phyloP scores from a whole-genome alignment of 2,113 vertebrate species.

The Antigone vipio region DNA sequence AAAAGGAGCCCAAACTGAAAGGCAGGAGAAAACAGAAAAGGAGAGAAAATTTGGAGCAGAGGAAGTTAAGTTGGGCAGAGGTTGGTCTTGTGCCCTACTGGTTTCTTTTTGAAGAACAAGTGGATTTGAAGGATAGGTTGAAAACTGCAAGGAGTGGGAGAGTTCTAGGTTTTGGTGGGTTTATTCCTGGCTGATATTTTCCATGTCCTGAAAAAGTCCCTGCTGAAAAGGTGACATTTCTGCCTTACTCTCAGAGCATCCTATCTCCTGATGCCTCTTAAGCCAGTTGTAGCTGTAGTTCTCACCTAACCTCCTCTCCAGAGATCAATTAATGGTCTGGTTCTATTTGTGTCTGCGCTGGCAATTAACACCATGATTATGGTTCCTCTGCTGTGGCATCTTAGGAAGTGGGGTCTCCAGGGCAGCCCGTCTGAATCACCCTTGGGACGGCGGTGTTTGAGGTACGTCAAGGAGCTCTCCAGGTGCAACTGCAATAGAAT shows the following conservation, averaged over 20 bases:
- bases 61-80: not conserved
- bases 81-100: not conserved
- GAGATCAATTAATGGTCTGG: not conserved
- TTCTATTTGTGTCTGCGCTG: not conserved
- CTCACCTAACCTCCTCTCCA: not conserved
- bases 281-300: not conserved
- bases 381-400: not conserved
- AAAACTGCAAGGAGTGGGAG: not conserved
- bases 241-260: not conserved
- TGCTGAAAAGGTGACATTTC: not conserved
- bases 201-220: not conserved
- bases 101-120: not conserved
- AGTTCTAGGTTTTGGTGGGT: not conserved
- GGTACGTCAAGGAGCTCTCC: not conserved
- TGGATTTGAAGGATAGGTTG: not conserved
- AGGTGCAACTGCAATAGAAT: not conserved
- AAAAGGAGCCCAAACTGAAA: not conserved
- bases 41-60: not conserved
- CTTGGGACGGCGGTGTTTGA: not conserved
- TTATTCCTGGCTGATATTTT: not conserved
- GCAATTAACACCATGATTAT: rapidly evolving
- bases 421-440: rapidly evolving
- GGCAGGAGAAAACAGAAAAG: not conserved
- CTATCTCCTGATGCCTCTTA: not conserved
- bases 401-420: not conserved